Evolutionary conservation across 30 jellyfish, hydroid and myxozoan genomes (phyloP), one percentile per base, ranked within the genome.

Genomic region (Turritopsis dohrnii): DNA sequence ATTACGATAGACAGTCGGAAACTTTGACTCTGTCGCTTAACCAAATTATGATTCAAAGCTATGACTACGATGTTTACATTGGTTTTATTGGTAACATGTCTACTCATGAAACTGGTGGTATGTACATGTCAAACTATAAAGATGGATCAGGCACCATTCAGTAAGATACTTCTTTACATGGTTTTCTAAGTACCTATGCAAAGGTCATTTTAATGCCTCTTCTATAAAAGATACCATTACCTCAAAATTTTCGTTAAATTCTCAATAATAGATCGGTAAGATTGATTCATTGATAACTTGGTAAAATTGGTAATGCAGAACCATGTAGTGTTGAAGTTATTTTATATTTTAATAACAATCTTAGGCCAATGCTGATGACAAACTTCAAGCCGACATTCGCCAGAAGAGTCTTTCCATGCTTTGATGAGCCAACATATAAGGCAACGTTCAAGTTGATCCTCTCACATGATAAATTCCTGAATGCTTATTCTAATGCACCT

Each of bases 351-450:
- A n/a, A n/a, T n/a, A n/a, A n/a, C n/a, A n/a, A 41, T 80, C 22
- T 13, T 31, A 80, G 87, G 7, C 81, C 21, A 60, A 80, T 80
- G 87, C 76, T 71, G 18, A 24, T 65, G 41, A 25, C 89, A 7
- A 28, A 23, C 23, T 82, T 82, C 30, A 71, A 82, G 83, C 86
- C 84, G 66, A 82, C 72, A 25, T 28, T 21, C 4, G 89, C 89
- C 16, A 73, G 89, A 18, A 66, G 71, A 16, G 27, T 29, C 21
- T 82, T 54, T 71, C 89, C 89, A 1, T 82, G 89, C 72, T 82
- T 82, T 82, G 89, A 82, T 30, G 85, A 69, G 28, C 83, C 83
- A 13, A 30, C 25, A 8, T 82, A 66, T 30, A 82, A 82, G 66
- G 85, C 89, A 65, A 65, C 23, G 23, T 82, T 82, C 31, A 21